A percentile compares a stretch with the other conserved stretches of the same genome.
Evolutionary conservation across 2,888 invertebrate species (phyloP).

Genomic region (Brassicogethes aeneus): DNA sequence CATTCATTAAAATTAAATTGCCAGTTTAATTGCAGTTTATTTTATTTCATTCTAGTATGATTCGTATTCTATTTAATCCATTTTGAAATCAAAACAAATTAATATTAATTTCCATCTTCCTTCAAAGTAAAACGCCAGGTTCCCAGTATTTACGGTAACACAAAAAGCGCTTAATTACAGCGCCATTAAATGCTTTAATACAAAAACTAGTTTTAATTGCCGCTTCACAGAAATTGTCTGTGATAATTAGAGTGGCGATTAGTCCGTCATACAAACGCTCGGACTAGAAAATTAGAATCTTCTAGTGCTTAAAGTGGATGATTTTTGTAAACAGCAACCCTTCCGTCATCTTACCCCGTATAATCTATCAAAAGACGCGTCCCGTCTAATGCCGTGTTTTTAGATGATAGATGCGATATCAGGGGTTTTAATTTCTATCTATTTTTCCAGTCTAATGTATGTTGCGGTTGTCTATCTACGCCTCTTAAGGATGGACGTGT

Average conservation of each 20-base stretch:
- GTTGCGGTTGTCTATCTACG: conserved; percentile 19
- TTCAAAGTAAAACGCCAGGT: too few relatives aligned
- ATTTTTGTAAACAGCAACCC: conserved; percentile 1
- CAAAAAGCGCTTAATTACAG: too few relatives aligned
- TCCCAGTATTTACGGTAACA: too few relatives aligned
- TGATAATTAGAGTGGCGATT: neutral
- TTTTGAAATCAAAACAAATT: too few relatives aligned
- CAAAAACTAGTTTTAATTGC: neutral
- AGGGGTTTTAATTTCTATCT: conserved; percentile 22
- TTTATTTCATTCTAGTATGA: too few relatives aligned
- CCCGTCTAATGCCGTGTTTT: conserved; percentile 19
- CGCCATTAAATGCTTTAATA: neutral
- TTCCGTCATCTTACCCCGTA: conserved; percentile 1
- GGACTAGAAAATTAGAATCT: neutral
- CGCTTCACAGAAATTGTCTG: neutral
- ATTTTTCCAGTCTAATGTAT: conserved; percentile 25
- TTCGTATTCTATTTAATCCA: too few relatives aligned
- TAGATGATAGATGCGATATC: conserved; percentile 22
- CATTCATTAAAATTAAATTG: too few relatives aligned
- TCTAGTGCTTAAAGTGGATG: neutral
- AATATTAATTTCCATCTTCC: too few relatives aligned
- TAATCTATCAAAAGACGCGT: conserved; percentile 1
- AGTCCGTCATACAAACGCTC: neutral
- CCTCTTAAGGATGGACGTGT: conserved; percentile 14
- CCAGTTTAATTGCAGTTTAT: too few relatives aligned